Base-by-base conservation (phyloP, 1,140 invertebrate genomes). In the Penaeus vannamei region DNA sequence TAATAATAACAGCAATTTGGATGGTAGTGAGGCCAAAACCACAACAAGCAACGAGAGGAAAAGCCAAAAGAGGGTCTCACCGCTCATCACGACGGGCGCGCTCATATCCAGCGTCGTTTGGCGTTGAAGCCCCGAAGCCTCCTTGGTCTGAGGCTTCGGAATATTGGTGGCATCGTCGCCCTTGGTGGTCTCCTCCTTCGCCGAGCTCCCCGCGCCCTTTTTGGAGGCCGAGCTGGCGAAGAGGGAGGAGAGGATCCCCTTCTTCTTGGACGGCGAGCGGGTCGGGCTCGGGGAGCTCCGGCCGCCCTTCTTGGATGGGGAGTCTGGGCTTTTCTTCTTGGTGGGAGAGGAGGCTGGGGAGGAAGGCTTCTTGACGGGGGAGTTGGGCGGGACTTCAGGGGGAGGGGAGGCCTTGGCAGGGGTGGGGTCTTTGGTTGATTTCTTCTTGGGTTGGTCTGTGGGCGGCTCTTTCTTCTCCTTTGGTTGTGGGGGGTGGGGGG, bases 211-310 rank as follows among this genome's bases (percentile, higher is more conserved):
- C 8, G 79, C 59, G 1, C 12, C 22, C 60, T 80, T 86, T 32
- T 86, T 86, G 19, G 46, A 53, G n/a, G 29, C 26, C 17, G 85
- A 46, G 42, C 46, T 29, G 14, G 76, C 77, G 36, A 86, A 86
- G 29, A 86, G 79, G 59, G 72, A 61, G 2, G 85, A 80, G n/a
- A 86, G 62, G 29, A 86, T 80, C 3, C 85, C 85, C 76, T 79
- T 86, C 59, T 86, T 86, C 76, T 86, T 86, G 14, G 81, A 32
- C 3, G 81, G 81, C 12, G 81, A 84, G 0, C 17, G 32, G 76
- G 46, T 79, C 2, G n/a, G 32, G 29, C n/a, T 22, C 1, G 72
- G 26, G 10, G 29, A 29, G 8, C 42, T 76, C 19, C 42, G 17
- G 5, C n/a, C 46, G 76, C 22, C n/a, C 32, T 79, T 79, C 29